A percentile compares a stretch with the other conserved stretches of the same genome.
Evolutionary conservation across 2,113 vertebrate species (phyloP).

Genomic region (Pteruthius melanotis): DNA sequence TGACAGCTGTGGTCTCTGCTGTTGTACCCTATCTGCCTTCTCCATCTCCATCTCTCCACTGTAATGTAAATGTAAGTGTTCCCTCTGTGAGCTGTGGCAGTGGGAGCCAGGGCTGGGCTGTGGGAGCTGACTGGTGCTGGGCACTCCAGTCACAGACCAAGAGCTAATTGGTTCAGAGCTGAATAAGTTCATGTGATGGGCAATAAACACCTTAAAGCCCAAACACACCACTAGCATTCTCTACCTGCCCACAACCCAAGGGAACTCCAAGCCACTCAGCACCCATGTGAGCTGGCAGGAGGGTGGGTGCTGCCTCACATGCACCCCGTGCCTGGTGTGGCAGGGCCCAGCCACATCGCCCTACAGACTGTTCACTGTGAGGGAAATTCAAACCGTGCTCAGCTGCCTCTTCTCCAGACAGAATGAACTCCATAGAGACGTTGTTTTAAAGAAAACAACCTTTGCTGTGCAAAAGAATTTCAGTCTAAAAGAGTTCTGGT

Average conservation of each 20-base stretch:
- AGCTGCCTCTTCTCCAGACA: background rate
- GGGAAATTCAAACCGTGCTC: accelerated
- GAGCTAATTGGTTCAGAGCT: background rate
- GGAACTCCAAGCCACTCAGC: background rate
- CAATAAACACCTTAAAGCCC: background rate
- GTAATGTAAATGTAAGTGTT: background rate
- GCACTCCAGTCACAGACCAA: background rate
- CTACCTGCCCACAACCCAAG: background rate
- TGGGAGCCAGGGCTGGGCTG: background rate
- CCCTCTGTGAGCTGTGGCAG: accelerated
- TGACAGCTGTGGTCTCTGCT: background rate
- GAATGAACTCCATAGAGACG: accelerated
- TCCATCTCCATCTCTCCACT: background rate
- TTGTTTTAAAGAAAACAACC: background rate
- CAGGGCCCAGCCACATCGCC: background rate
- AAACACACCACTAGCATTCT: background rate
- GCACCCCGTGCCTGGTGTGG: too few species aligned
- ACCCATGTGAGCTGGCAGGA: accelerated
- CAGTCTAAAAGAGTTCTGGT: too few species aligned
- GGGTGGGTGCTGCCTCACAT: background rate
- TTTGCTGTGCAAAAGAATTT: background rate
- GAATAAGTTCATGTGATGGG: background rate
- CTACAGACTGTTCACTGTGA: accelerated
- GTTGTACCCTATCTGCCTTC: background rate
- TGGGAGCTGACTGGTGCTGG: background rate